These are phyloP conservation scores for Pituophis catenifer DNA, from an alignment of 2,113 vertebrate genomes.

Conservation along the genomic window DNA sequence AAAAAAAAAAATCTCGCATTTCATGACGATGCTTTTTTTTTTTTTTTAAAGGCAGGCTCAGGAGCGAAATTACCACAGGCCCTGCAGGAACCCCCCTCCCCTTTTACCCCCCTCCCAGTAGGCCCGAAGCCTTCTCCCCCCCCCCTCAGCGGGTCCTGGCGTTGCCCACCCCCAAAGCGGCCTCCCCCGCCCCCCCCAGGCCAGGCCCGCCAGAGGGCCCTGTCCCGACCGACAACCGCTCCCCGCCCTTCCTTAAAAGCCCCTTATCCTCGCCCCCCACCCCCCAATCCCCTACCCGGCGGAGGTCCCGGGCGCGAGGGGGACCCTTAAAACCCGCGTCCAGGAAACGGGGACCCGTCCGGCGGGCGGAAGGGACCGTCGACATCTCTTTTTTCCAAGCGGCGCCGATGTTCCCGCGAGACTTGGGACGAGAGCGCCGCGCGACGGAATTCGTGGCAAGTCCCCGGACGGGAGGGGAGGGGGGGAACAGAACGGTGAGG, in stretches of 20 bases:
- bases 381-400: too few species aligned
- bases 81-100: too few species aligned
- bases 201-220: neutral
- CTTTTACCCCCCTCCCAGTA: neutral
- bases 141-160: neutral
- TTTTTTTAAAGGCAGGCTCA: neutral
- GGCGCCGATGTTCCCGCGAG: neutral
- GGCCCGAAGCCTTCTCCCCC: neutral
- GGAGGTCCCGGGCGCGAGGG: neutral
- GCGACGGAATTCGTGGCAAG: neutral
- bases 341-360: neutral
- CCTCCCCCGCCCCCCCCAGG: neutral
- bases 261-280: neutral
- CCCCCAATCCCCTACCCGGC: neutral
- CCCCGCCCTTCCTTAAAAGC: neutral
- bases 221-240: neutral
- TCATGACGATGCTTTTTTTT: neutral
- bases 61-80: neutral
- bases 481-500: neutral
- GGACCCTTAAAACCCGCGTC: neutral
- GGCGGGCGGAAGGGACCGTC: neutral
- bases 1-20: neutral
- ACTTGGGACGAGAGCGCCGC: neutral
- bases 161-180: neutral
- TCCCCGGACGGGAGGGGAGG: too few species aligned